Evolutionary conservation across 1,140 invertebrate species (phyloP), one percentile per base, ranked within the genome.

Genomic region (Tetragnatha versicolor): DNA sequence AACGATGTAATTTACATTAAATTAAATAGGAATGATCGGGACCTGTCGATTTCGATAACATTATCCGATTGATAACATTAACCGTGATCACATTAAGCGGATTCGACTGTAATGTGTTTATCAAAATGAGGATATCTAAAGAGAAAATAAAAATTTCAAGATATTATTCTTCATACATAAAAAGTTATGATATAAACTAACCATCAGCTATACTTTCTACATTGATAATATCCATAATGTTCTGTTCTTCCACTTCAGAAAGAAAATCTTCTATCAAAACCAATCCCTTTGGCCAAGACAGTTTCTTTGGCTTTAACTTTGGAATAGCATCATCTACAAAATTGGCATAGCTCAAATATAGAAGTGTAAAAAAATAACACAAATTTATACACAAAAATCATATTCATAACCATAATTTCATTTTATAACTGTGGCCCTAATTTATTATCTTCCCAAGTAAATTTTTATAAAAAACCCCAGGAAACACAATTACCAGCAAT

Each of bases 251-350:
- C 58, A 91, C 88, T 78, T 87, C 84, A 55, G 88, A 89, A 33
- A 97, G 87, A 87, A 95, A 94, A 84, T 96, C 85, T 68, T 90
- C 84, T 39, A 94, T 73, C 70, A 97, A 61, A 37, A 86, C 83
- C n/a, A 97, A 87, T 9, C 94, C 95, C 70, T 88, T 84, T n/a
- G 94, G 94, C 60, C 81, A 72, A 61, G 86, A 45, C 20, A 83
- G 82, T 35, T 58, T 61, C 35, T 37, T 29, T 39, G 35, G 35
- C 22, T 4, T 17, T 2, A 58, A 25, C n/a, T 49, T 10, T 49
- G 65, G 65, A 49, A 68, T 45, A 49, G 29, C 17, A 29, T 4
- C 14, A 65, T 39, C 39, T 65, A 58, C 25, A 25, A 12, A 58
- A 14, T 4, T 29, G 6, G 25, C 25, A 20, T 51, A n/a, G 49